phyloP scores from a whole-genome alignment of 2,797 vertebrate genomes.

The Sternarchorhynchus goeldii region DNA sequence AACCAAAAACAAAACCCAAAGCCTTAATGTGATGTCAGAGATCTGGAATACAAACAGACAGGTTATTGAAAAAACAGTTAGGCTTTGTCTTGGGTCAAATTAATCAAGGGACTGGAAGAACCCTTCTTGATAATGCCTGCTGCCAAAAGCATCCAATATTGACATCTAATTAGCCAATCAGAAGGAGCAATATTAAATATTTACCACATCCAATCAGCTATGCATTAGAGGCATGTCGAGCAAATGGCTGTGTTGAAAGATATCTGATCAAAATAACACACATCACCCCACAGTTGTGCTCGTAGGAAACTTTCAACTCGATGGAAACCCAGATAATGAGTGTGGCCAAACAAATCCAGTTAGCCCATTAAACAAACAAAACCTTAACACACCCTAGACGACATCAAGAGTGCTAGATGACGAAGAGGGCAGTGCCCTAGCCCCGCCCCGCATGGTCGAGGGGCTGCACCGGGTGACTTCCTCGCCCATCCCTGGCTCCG shows the following conservation, averaged over 20 bases:
- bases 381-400: neutral
- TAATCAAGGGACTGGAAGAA: conserved; percentile 69
- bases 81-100: conserved; percentile 67
- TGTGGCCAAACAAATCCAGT: conserved; percentile 14
- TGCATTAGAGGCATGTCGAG: conserved; percentile 58
- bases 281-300: neutral
- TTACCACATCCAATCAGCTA: conserved; percentile 67
- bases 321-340: conserved; percentile 21
- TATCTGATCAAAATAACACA: conserved; percentile 53
- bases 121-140: conserved; percentile 61
- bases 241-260: conserved; percentile 40
- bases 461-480: too few relatives aligned
- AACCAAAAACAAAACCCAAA: too few relatives aligned
- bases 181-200: conserved; percentile 71
- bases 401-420: neutral
- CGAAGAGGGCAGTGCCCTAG: too few relatives aligned
- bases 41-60: conserved; percentile 37
- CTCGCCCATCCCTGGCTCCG: too few relatives aligned
- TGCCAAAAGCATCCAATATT: conserved; percentile 72
- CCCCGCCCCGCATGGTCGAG: too few relatives aligned
- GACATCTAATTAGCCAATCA: conserved; percentile 76
- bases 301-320: conserved; percentile 13
- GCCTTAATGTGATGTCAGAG: too few relatives aligned
- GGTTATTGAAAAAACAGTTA: conserved; percentile 54
- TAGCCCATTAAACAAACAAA: conserved; percentile 24